Percentiles rank a stretch among this genome's conserved stretches.
Conservation (phyloP, 1,140 invertebrate genomes). For the Drosophila arawakana region DNA sequence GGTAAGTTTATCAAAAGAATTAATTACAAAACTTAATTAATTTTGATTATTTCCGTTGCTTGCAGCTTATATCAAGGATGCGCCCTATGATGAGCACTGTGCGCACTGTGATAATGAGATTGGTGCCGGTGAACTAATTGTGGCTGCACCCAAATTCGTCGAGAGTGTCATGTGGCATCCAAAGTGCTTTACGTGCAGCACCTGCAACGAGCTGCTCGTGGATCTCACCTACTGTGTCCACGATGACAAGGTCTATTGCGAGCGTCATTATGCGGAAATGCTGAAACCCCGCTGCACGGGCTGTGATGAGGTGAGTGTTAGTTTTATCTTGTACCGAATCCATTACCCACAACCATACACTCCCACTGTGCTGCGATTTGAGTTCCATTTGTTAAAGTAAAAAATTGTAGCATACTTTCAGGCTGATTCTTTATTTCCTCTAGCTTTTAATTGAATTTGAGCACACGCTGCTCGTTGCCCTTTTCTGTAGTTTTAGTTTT, state of each 20-base stretch:
- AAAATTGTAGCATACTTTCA: constrained; percentile 65
- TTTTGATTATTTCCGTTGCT: constrained; percentile 5
- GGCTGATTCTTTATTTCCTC: constrained; percentile 34
- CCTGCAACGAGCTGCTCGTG: constrained; percentile 94
- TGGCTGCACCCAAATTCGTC: constrained; percentile 86
- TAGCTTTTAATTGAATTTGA: constrained; percentile 39
- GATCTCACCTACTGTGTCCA: constrained; percentile 96
- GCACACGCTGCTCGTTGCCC: constrained; percentile 6
- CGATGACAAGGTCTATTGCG: constrained; percentile 94
- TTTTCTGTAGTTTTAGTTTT: background rate
- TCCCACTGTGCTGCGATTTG: constrained; percentile 8
- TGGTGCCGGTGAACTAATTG: constrained; percentile 85
- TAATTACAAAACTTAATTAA: background rate
- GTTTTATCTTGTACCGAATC: constrained; percentile 7
- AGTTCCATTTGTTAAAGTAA: constrained; percentile 49
- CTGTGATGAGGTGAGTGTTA: constrained; percentile 95
- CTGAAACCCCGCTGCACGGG: constrained; percentile 96
- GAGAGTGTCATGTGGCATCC: constrained; percentile 92
- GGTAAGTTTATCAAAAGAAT: constrained; percentile 85
- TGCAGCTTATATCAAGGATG: constrained; percentile 82
- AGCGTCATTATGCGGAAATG: constrained; percentile 96
- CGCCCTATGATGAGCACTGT: constrained; percentile 84
- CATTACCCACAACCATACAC: background rate
- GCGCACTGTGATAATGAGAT: constrained; percentile 86
- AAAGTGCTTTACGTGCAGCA: constrained; percentile 93